phyloP scores from a whole-genome alignment of 2,113 vertebrate genomes.

The Sisor rabdophorus region DNA sequence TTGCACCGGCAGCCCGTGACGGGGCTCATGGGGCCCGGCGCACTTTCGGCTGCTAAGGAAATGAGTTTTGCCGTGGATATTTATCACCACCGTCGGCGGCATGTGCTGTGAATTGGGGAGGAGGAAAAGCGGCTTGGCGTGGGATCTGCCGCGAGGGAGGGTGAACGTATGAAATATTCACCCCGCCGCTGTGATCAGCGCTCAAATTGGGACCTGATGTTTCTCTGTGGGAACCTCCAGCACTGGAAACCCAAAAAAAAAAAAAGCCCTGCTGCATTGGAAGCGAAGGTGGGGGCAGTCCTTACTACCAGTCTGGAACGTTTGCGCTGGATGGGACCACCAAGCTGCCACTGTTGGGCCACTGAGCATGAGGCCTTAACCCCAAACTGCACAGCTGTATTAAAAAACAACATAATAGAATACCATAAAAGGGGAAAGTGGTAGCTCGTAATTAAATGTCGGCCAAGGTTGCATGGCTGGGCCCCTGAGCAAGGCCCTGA shows the following conservation, averaged over 20 bases:
- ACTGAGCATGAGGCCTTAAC: too few species aligned
- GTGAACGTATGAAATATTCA: slow-evolving; percentile 53
- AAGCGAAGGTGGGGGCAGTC: background rate
- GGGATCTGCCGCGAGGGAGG: slow-evolving; percentile 53
- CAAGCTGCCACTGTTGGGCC: too few species aligned
- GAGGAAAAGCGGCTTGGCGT: slow-evolving; percentile 54
- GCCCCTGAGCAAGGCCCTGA: too few species aligned
- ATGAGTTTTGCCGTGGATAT: slow-evolving; percentile 54
- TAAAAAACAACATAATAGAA: too few species aligned
- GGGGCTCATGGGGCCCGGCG: slow-evolving; percentile 28
- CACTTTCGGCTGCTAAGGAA: slow-evolving; percentile 48
- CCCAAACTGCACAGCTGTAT: too few species aligned
- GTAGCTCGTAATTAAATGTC: too few species aligned
- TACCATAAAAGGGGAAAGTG: too few species aligned
- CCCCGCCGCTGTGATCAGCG: slow-evolving; percentile 31
- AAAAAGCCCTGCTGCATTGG: background rate
- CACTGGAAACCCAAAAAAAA: slow-evolving; percentile 3
- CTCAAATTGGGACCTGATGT: slow-evolving; percentile 57
- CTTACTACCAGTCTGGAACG: too few species aligned
- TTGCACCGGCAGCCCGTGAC: slow-evolving; percentile 11
- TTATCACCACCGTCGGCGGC: slow-evolving; percentile 55
- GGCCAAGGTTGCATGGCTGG: too few species aligned
- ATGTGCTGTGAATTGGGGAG: slow-evolving; percentile 40
- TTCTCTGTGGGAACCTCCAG: slow-evolving; percentile 57
- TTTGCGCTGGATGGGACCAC: too few species aligned